A percentile compares a stretch with the other conserved stretches of the same genome.
phyloP scores from a whole-genome alignment of 2,797 vertebrate species.

The Botia almorhae region DNA sequence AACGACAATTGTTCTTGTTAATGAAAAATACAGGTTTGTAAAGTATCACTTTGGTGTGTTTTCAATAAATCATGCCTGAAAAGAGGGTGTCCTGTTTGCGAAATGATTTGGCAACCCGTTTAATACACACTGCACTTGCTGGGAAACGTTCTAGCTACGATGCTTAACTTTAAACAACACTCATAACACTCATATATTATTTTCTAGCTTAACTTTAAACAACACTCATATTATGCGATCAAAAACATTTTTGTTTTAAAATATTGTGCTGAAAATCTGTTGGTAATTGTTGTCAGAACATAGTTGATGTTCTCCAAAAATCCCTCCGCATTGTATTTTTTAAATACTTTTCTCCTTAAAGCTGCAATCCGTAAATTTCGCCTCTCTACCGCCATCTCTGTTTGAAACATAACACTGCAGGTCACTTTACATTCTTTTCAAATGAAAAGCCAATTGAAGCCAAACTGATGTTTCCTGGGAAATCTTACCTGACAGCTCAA shows the following conservation, averaged over 20 bases:
- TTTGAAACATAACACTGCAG: too few relatives aligned
- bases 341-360: too few relatives aligned
- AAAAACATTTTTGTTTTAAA: background rate
- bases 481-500: too few relatives aligned
- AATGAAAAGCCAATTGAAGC: too few relatives aligned
- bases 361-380: too few relatives aligned
- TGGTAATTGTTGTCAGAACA: background rate
- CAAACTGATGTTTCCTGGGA: too few relatives aligned
- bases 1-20: conserved; percentile 90
- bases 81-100: conserved; percentile 68
- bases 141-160: too few relatives aligned
- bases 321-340: background rate
- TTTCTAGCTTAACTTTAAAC: background rate
- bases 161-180: background rate
- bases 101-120: conserved; percentile 19
- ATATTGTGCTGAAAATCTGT: background rate
- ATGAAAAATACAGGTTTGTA: conserved; percentile 91
- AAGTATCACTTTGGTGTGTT: conserved; percentile 96
- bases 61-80: conserved; percentile 98
- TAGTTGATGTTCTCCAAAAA: background rate
- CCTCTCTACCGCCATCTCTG: too few relatives aligned
- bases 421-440: too few relatives aligned
- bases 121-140: too few relatives aligned
- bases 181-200: too few relatives aligned
- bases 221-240: background rate